Base-by-base conservation (phyloP, 2,113 vertebrate genomes). In the Gasterosteus nipponicus region DNA sequence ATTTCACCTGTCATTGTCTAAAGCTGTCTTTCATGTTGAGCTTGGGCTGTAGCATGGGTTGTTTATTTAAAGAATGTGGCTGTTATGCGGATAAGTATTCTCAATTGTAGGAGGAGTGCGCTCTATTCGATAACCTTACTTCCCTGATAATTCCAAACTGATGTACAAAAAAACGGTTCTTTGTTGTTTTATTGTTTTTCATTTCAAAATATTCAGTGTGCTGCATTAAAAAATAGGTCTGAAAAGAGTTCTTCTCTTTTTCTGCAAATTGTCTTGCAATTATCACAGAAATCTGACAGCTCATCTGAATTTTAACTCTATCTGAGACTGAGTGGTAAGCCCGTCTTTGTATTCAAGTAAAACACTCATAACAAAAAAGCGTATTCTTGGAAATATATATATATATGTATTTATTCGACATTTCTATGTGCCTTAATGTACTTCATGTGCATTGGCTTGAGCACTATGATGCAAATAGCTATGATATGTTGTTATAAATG, bases 301-400 rank as follows among this genome's bases (percentile, higher is more conserved):
- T 67, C 26, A 59, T 68, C 69, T 57, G 0, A 41, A 7, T 72
- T 76, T 41, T 2, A 64, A 39, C 44, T 51, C 41, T 49, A 14
- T 64, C 46, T 59, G 15, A 62, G 41, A 69, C 12, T 31, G 33
- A 19, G 33, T 18, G 18, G n/a, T 57, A 73, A 66, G 51, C 46
- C 53, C 54, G 1, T 10, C 29, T 58, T 35, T 5, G 31, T 38
- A 42, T 72, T 64, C 42, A 74, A 61, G 33, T 53, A 77, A 61
- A 26, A 75, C 73, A 82, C 44, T 82, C 70, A 73, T n/a, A 81
- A 38, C 35, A 38, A 38, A 38, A 38, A 38, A 38, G 22, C 4
- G 6, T 38, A 38, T 38, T 33, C 33, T 33, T 33, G 6, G 6
- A 38, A 38, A 53, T 53, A 53, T 53, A 5, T 22, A 54, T 54